These are phyloP conservation scores for Heterodera schachtii DNA, from an alignment of 1,140 invertebrate genomes.

Conservation along the genomic window DNA sequence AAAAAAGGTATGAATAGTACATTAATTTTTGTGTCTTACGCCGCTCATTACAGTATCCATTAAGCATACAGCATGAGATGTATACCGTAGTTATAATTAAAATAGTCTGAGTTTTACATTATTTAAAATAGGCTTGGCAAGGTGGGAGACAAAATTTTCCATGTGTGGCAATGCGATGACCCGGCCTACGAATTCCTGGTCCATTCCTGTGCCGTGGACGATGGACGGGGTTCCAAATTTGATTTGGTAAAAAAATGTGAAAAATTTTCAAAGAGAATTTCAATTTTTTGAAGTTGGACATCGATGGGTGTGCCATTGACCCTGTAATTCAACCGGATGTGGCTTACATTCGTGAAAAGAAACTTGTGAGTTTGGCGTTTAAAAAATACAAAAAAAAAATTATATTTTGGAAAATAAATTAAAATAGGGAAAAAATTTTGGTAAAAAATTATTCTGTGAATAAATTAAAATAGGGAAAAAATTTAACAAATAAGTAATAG, in stretches of 20 bases:
- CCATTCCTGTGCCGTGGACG: slow-evolving; percentile 62
- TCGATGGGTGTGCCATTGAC: slow-evolving; percentile 62
- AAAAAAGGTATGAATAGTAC: no score
- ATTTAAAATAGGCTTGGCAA: slow-evolving; percentile 48
- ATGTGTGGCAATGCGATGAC: slow-evolving; percentile 63
- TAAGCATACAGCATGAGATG: no score
- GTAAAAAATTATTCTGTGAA: no score
- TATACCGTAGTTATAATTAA: no score
- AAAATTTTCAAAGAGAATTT: background rate
- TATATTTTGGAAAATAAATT: background rate
- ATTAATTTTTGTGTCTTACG: no score
- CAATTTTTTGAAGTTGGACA: slow-evolving; percentile 48
- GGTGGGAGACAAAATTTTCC: slow-evolving; percentile 63
- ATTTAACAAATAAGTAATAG: no score
- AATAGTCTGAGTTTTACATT: slow-evolving; percentile 27
- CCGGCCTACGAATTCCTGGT: slow-evolving; percentile 56
- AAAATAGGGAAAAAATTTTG: background rate
- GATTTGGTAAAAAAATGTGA: slow-evolving; percentile 45
- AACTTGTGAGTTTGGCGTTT: slow-evolving; percentile 31
- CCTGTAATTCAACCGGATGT: slow-evolving; percentile 63
- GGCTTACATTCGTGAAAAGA: slow-evolving; percentile 45
- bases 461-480: no score
- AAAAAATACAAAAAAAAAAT: background rate
- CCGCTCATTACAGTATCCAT: no score
- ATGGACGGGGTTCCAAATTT: slow-evolving; percentile 55